phyloP scores from a whole-genome alignment of 2,888 invertebrate genomes.

The Polymixis lichenea region DNA sequence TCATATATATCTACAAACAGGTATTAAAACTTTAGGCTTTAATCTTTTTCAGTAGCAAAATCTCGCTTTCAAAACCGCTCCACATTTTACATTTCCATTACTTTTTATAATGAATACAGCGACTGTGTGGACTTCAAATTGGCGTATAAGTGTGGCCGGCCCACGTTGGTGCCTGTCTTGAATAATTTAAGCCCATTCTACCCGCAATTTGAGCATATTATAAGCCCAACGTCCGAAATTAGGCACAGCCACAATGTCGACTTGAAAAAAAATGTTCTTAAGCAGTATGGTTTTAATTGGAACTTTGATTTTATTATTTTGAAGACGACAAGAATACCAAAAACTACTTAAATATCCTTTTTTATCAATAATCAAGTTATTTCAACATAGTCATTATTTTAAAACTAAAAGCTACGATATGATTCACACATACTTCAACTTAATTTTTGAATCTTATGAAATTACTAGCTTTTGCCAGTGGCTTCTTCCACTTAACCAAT shows the following conservation, averaged over 20 bases:
- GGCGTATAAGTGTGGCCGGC: slow-evolving; percentile 60
- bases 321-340: too few relatives aligned
- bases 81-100: slow-evolving; percentile 49
- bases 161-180: slow-evolving; percentile 66
- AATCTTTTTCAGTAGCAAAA: slow-evolving; percentile 24
- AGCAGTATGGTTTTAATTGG: slow-evolving; percentile 26
- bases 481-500: too few relatives aligned
- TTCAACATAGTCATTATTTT: too few relatives aligned
- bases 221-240: slow-evolving; percentile 71
- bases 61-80: slow-evolving; percentile 12
- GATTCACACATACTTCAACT: too few relatives aligned
- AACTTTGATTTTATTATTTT: slow-evolving; percentile 9
- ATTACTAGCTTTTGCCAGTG: too few relatives aligned
- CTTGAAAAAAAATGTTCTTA: slow-evolving; percentile 48
- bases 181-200: slow-evolving; percentile 70
- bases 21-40: not conserved
- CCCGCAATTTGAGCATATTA: slow-evolving; percentile 79
- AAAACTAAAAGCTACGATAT: too few relatives aligned
- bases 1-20: not conserved
- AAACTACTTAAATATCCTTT: too few relatives aligned
- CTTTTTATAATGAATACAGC: slow-evolving; percentile 57
- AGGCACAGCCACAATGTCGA: slow-evolving; percentile 47
- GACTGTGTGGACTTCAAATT: slow-evolving; percentile 59
- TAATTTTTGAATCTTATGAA: too few relatives aligned
- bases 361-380: too few relatives aligned